Conservation (phyloP, 2,888 invertebrate genomes). For the Copidosoma aretas region DNA sequence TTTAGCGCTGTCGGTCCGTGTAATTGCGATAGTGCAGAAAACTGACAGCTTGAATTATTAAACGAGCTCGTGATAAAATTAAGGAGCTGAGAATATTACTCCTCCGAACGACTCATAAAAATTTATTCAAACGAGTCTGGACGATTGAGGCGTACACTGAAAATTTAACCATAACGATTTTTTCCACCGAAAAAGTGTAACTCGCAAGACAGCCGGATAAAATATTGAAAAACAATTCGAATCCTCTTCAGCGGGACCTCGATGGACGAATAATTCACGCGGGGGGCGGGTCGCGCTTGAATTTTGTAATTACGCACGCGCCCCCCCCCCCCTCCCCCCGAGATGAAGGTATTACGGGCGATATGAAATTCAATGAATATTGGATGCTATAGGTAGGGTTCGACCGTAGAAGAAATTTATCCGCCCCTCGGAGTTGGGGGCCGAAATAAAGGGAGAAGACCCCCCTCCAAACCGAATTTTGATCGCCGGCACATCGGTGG, state of each 20-base stretch:
- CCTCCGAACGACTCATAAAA: conserved; percentile 7
- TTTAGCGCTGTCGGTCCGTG: not conserved
- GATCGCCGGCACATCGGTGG: no score
- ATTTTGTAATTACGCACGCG: conserved; percentile 33
- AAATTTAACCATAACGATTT: not conserved
- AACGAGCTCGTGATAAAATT: conserved; percentile 5
- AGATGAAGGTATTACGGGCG: conserved; percentile 6
- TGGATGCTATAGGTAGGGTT: conserved; percentile 11
- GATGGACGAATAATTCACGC: not conserved
- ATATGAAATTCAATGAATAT: conserved; percentile 37
- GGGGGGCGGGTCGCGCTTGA: conserved; percentile 1
- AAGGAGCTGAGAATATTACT: not conserved
- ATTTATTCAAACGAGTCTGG: conserved; percentile 15
- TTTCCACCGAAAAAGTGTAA: not conserved
- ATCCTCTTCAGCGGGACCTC: not conserved
- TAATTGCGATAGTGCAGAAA: not conserved
- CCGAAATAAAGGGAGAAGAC: no score
- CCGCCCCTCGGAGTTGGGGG: not conserved
- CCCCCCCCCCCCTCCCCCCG: no score
- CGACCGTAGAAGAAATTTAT: not conserved
- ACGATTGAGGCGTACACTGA: not conserved
- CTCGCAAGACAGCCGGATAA: not conserved
- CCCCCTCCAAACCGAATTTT: no score
- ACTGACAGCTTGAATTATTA: not conserved
- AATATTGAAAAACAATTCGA: not conserved